phyloP scores from a whole-genome alignment of 2,113 vertebrate species.

The Probosciger aterrimus region DNA sequence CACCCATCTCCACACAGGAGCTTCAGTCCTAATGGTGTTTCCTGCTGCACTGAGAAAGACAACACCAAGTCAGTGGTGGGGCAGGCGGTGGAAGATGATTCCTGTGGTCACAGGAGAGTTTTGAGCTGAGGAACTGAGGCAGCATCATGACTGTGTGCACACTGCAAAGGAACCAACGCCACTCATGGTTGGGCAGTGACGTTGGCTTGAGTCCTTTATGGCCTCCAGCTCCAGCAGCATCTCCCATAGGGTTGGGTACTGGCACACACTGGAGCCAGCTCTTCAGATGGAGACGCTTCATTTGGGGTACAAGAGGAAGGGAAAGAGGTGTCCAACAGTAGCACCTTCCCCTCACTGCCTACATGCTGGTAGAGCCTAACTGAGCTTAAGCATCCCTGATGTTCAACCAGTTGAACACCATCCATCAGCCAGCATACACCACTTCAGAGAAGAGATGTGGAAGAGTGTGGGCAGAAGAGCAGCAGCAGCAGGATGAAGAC shows the following conservation, averaged over 20 bases:
- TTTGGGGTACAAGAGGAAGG: neutral
- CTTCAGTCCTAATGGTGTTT: fast-evolving
- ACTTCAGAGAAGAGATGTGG: neutral
- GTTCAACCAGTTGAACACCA: neutral
- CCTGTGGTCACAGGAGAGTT: neutral
- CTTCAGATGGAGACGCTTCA: neutral
- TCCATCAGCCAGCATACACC: neutral
- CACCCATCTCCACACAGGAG: neutral
- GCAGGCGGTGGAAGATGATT: neutral
- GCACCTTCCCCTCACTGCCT: neutral
- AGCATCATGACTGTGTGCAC: neutral
- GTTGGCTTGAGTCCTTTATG: fast-evolving
- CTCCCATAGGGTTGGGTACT: fast-evolving
- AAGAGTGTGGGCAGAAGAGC: neutral
- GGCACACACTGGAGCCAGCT: neutral
- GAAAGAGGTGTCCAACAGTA: neutral
- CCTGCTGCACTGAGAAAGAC: neutral
- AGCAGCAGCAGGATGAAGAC: neutral
- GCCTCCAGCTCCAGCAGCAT: fast-evolving
- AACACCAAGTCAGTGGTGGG: fast-evolving
- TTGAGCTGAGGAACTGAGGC: neutral
- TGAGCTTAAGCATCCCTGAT: neutral
- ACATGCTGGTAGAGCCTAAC: neutral
- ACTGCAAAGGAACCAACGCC: neutral
- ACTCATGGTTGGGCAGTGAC: neutral